Evolutionary conservation across 2,888 invertebrate species (phyloP), one percentile per base, ranked within the genome.

Genomic region (Cerceris ruficornis): DNA sequence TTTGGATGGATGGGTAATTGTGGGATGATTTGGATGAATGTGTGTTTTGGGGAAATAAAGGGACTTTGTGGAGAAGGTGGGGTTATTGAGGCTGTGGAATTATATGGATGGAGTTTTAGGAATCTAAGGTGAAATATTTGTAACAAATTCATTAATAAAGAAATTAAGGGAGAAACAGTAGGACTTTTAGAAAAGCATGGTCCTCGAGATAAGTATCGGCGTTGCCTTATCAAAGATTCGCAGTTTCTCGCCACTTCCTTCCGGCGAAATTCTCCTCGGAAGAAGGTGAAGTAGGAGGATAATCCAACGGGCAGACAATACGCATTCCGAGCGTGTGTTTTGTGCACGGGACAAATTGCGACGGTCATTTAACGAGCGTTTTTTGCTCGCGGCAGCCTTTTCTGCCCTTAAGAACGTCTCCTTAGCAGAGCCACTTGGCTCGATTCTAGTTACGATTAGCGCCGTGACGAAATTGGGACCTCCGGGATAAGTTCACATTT

Each of bases 281-380:
- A 68, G 69, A 43, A 76, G 68, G 17, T 55, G 58, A 65, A 69
- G 60, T 52, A 65, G 70, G 62, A 59, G 70, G 67, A 85, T 80
- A 80, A 84, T 77, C 80, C 88, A 86, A 81, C 86, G 80, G 84
- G 74, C 82, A 86, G 88, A 91, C 90, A 91, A 91, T 91, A 88
- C 89, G 85, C 89, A 91, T 91, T 91, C 90, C 91, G 79, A 73
- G 77, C 75, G 82, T 84, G 85, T 90, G 90, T 91, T 91, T 90
- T 91, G 91, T 86, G 88, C 86, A 83, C 83, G 85, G 88, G 91
- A 91, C 91, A 91, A 91, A 91, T 91, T 91, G 91, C 91, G 83
- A 89, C 84, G 91, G 88, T 88, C 89, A 89, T 88, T 91, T 90
- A 91, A 89, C 89, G 91, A 86, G 88, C 86, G 85, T 79, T 90